Conservation (phyloP, 2,888 invertebrate species). For the Rhogogaster chlorosoma region DNA sequence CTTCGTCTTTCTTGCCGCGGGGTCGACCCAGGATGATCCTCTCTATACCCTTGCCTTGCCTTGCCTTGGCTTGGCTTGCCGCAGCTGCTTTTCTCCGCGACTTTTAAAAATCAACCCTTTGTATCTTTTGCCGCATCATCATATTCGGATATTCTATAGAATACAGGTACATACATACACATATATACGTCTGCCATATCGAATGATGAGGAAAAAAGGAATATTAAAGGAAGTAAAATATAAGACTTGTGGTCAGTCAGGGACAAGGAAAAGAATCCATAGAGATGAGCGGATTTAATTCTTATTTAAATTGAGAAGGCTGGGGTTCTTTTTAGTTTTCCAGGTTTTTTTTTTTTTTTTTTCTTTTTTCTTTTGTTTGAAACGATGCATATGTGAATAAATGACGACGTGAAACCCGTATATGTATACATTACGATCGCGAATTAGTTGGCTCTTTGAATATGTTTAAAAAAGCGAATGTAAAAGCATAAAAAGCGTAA, state of each 20-base stretch:
- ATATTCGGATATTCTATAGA: background rate
- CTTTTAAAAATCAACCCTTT: conserved; percentile 18
- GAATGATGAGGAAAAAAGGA: background rate
- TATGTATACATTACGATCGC: background rate
- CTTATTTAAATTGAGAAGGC: background rate
- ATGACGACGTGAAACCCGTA: background rate
- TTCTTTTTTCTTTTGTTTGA: background rate
- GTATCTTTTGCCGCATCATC: background rate
- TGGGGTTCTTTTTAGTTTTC: background rate
- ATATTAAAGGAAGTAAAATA: background rate
- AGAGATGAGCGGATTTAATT: background rate
- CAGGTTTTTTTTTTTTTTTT: background rate
- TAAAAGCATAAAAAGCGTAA: conserved; percentile 29
- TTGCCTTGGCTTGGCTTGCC: background rate
- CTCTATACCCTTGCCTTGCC: background rate
- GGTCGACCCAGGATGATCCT: conserved; percentile 16
- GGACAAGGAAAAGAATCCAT: background rate
- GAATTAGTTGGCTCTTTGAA: conserved; percentile 26
- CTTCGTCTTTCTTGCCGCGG: background rate
- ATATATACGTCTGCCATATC: background rate
- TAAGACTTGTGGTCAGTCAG: background rate
- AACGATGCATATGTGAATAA: background rate
- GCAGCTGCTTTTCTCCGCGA: background rate
- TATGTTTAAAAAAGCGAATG: conserved; percentile 35
- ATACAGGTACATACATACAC: background rate